Evolutionary conservation across 2,797 vertebrate species (phyloP), one percentile per base, ranked within the genome.

Genomic region (Falco naumanni): DNA sequence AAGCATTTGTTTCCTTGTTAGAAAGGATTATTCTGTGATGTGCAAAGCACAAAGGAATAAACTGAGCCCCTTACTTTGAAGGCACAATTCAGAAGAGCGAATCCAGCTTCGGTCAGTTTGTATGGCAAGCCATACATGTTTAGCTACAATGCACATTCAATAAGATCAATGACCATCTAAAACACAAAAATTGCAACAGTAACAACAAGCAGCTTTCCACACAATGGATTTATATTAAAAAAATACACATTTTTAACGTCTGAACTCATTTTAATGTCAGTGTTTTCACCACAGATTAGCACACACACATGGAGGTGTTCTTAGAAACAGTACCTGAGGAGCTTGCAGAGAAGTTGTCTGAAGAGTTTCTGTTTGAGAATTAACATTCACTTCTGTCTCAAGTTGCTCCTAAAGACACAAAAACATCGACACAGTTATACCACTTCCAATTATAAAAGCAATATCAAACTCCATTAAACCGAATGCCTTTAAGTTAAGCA

Each of bases 261-360:
- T 92, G 83, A 74, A 93, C 24, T 91, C 17, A 59, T 71, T 92
- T 90, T 66, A 48, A 71, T 90, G 25, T 87, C 37, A 50, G 13
- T 59, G 39, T 50, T 87, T 95, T 80, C 76, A 86, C 39, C n/a
- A 66, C 29, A 90, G 41, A 69, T 54, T 16, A 85, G 24, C 28
- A 10, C 17, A 29, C 2, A 39, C 17, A 54, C 7, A 61, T 1
- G 14, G 15, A 59, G 39, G 33, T 6, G 57, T 1, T 68, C 66
- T 89, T 53, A 65, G 65, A 54, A 84, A 56, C 74, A 97, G 90
- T 98, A 99, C 98, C 98, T 98, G 98, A 97, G 98, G 97, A 93
- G 98, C 97, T 97, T 98, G 96, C 84, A 97, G 96, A 96, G 98
- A 96, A 89, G 98, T 87, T 84, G 97, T 96, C 94, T 97, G 98